A percentile compares a stretch with the other conserved stretches of the same genome.
phyloP scores from a whole-genome alignment of 2,113 vertebrate genomes.

The Harpagus bidentatus region DNA sequence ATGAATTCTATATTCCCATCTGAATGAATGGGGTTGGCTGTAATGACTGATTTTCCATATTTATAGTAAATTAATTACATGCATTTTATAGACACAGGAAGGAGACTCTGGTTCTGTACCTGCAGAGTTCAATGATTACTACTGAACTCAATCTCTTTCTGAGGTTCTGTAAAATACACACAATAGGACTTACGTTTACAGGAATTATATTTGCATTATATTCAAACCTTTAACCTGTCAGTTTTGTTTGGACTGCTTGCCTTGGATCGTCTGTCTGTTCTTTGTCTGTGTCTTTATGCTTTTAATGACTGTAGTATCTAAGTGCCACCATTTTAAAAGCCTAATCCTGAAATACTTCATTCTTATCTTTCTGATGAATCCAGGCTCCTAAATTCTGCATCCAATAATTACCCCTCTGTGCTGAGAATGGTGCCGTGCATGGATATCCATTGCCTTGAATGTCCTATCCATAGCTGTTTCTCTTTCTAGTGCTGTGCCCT shows the following conservation, averaged over 20 bases:
- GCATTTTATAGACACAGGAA: not conserved
- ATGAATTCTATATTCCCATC: not conserved
- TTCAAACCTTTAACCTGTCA: not conserved
- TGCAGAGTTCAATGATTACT: not conserved
- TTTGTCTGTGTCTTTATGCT: not conserved
- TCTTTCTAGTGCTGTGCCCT: not conserved
- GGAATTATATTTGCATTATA: not conserved
- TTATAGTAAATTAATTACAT: not conserved
- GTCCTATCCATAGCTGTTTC: not conserved
- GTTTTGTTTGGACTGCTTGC: not conserved
- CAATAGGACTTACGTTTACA: not conserved
- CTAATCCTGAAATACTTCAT: not conserved
- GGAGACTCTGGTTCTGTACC: not conserved
- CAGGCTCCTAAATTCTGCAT: not conserved
- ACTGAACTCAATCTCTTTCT: not conserved
- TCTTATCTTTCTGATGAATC: not conserved
- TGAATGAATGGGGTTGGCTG: not conserved
- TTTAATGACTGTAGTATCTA: not conserved
- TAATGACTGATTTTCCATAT: not conserved
- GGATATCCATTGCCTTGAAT: not conserved
- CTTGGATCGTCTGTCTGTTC: not conserved
- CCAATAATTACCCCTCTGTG: not conserved
- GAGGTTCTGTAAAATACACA: not conserved
- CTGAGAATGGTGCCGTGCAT: not conserved
- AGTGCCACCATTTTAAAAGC: not conserved